Base-by-base conservation (phyloP, 2,888 invertebrate genomes). In the Proisotoma minuta region DNA sequence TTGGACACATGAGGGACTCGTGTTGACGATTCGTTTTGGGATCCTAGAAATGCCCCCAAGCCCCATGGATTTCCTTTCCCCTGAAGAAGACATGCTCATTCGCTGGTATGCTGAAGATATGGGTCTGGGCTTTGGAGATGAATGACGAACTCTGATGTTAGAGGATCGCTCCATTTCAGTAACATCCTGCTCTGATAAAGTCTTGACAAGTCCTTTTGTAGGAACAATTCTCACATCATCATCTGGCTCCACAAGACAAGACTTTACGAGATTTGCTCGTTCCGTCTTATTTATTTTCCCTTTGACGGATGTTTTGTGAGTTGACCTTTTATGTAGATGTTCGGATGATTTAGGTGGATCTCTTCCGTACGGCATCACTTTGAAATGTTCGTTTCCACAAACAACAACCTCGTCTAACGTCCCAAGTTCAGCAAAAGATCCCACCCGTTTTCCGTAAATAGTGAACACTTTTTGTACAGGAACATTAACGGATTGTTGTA, bases 181-280 rank as follows among this genome's bases (percentile, higher is more conserved):
- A 2, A 73, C 73, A 54, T 73, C 69, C 54, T 72, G 72, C 34
- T 73, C 73, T 8, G 73, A 73, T 53, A 72, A 66, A 8, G 73
- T 73, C 53, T 73, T 73, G 49, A 69, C 61, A 23, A 73, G 57
- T 2, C 66, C 64, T 59, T 62, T 70, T 3, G 62, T 54, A 5
- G 39, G 51, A 27, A 34, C 56, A 22, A 34, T 49, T n/a, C n/a
- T n/a, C n/a, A n/a, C n/a, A n/a, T n/a, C 4, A n/a, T n/a, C 5
- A 12, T 59, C 57, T 5, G 68, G 57, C 49, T 73, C 73, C 27
- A 71, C 54, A 29, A 73, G 69, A 8, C 70, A 71, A 29, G 73
- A 73, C 59, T 69, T 67, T 1, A 51, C 62, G 18, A 62, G 47
- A 26, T 23, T 23, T 43, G 24, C 43, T 39, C 43, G 20, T 26